These are phyloP conservation scores for Molossus molossus DNA, from an alignment of 2,797 vertebrate genomes.

Conservation along the genomic window DNA sequence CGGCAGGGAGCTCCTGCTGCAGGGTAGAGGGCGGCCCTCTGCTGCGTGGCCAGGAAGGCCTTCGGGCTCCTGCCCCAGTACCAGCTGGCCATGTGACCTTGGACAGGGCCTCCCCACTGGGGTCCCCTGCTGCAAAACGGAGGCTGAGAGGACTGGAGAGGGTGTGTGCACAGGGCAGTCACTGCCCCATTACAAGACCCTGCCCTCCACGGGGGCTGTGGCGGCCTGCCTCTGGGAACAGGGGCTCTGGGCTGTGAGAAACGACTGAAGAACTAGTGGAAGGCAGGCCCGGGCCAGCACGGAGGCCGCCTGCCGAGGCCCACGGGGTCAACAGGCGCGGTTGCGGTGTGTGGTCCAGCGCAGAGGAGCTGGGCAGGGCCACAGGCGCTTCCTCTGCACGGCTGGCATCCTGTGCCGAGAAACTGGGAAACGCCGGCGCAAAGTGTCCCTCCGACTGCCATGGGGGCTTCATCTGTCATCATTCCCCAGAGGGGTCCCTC, in stretches of 20 bases:
- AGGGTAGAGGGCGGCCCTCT: too few species aligned
- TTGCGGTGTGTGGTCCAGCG: rapidly evolving
- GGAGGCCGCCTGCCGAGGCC: background rate
- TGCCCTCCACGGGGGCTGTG: background rate
- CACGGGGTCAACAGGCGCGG: background rate
- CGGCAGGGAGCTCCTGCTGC: background rate
- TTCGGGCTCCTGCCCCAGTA: background rate
- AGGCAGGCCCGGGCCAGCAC: background rate
- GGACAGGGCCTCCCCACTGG: background rate
- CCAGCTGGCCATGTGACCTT: background rate
- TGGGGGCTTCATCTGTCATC: background rate
- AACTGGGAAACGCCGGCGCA: background rate
- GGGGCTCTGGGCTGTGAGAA: background rate
- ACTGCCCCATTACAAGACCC: background rate
- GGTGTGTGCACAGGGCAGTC: background rate
- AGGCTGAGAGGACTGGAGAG: background rate
- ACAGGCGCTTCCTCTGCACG: too few species aligned
- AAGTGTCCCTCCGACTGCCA: background rate
- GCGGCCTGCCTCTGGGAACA: background rate
- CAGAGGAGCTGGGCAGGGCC: background rate
- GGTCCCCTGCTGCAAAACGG: background rate
- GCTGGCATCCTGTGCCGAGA: background rate
- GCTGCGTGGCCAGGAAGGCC: background rate
- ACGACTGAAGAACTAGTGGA: background rate
- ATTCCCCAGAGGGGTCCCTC: background rate